Evolutionary conservation across 2,113 vertebrate species (phyloP), one percentile per base, ranked within the genome.

Genomic region (Lipophrys pholis): DNA sequence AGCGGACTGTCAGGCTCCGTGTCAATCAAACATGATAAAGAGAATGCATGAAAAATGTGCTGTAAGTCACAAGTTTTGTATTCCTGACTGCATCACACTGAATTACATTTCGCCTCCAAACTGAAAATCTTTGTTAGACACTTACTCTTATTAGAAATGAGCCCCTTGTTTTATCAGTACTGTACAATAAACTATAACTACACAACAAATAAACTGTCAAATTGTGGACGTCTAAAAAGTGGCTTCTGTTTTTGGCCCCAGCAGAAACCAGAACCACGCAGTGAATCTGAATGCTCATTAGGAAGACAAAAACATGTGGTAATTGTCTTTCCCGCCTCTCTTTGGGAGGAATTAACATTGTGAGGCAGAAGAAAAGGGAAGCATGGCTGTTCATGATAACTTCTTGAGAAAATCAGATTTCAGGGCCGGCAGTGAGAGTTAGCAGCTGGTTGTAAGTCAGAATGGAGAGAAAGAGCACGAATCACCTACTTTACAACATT

Each of bases 1-100:
- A 76, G 61, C 87, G 80, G 78, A 64, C 85, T 91, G 88, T 91
- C 88, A 89, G 59, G 81, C 74, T 70, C 21, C 67, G 62, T 72
- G 86, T 89, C 83, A 87, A 90, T 89, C 87, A 90, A 82, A 67
- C 7, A 78, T 12, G 10, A 61, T 73, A 73, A 71, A 85, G 57
- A 81, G 76, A 80, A 63, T 39, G 11, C 53, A 78, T 36, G 16
- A 77, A 72, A 56, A 9, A 59, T 59, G 75, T 16, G 1, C 52
- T 56, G n/a, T 12, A 64, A 74, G 45, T 69, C 50, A 45, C 48
- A 41, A 21, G 11, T 74, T 69, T 42, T 62, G 36, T 57, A 38
- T 70, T 57, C 5, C 0, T 35, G 15, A 63, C n/a, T n/a, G 30
- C 7, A 5, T 36, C 36, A 16, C 30, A 5, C 45, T 62, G 21